These are phyloP conservation scores for Cassiopea andromeda DNA, from an alignment of 30 jellyfish, hydroid and myxozoan genomes.

Conservation along the genomic window DNA sequence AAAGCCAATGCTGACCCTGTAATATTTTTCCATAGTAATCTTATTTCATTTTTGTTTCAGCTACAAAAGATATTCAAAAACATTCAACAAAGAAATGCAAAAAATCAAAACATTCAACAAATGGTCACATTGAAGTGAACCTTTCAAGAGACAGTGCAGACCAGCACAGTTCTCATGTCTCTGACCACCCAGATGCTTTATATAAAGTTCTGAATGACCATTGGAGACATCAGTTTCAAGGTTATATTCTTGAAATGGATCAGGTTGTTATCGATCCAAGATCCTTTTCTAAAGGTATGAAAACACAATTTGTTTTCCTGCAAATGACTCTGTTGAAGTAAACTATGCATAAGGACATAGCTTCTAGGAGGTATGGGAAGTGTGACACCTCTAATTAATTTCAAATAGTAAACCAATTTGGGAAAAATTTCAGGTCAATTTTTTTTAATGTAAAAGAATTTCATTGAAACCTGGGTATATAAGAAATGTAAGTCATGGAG, in stretches of 20 bases:
- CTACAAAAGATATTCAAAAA: slow-evolving; percentile 2
- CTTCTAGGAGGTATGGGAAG: neutral
- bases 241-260: slow-evolving; percentile 59
- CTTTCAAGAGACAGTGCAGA: slow-evolving; percentile 37
- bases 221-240: slow-evolving; percentile 77
- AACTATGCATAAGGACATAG: too few relatives aligned
- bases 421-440: too few relatives aligned
- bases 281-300: slow-evolving; percentile 83
- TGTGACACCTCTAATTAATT: neutral
- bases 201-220: slow-evolving; percentile 79
- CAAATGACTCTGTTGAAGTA: too few relatives aligned
- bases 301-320: neutral
- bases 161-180: slow-evolving; percentile 4
- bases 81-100: slow-evolving; percentile 35
- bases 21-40: neutral
- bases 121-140: slow-evolving; percentile 54
- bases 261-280: slow-evolving; percentile 77
- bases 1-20: too few relatives aligned
- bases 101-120: slow-evolving; percentile 33
- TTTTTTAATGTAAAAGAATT: too few relatives aligned
- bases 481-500: too few relatives aligned
- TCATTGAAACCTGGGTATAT: too few relatives aligned
- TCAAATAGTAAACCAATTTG: too few relatives aligned
- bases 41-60: neutral
- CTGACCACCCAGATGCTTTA: slow-evolving; percentile 56